These are phyloP conservation scores for Gandaritis pyraliata DNA, from an alignment of 2,888 invertebrate species.

Conservation along the genomic window DNA sequence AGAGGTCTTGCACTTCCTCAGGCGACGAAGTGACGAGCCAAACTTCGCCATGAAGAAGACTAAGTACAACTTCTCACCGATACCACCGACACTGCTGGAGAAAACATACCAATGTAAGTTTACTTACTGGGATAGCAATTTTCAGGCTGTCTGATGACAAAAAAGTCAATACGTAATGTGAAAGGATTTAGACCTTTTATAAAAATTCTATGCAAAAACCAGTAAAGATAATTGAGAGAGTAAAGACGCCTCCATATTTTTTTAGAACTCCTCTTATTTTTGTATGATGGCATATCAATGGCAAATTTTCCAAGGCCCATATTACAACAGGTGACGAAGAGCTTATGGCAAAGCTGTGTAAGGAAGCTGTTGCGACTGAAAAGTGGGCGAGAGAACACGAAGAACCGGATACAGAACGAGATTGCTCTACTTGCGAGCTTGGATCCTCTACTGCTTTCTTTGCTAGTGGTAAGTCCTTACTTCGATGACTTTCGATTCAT, in stretches of 20 bases:
- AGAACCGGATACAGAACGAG: conserved; percentile 49
- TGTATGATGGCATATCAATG: neutral
- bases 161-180: no score
- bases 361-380: conserved; percentile 67
- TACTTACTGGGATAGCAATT: neutral
- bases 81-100: conserved; percentile 64
- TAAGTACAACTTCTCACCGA: conserved; percentile 63
- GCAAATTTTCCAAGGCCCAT: no score
- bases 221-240: no score
- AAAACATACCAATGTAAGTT: conserved; percentile 74
- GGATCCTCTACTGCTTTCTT: conserved; percentile 75
- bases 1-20: conserved; percentile 69
- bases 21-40: conserved; percentile 66
- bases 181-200: no score
- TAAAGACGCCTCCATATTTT: no score
- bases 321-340: conserved; percentile 66
- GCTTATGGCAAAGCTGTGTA: conserved; percentile 69
- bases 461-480: conserved; percentile 62
- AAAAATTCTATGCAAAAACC: no score
- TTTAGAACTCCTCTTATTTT: no score
- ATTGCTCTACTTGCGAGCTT: conserved; percentile 64
- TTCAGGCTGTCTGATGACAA: no score
- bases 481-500: no score
- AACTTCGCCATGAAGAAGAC: conserved; percentile 68
- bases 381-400: conserved; percentile 68